These are phyloP conservation scores for Acrocephalus scirpaceus DNA, from an alignment of 2,797 vertebrate genomes.

Conservation along the genomic window DNA sequence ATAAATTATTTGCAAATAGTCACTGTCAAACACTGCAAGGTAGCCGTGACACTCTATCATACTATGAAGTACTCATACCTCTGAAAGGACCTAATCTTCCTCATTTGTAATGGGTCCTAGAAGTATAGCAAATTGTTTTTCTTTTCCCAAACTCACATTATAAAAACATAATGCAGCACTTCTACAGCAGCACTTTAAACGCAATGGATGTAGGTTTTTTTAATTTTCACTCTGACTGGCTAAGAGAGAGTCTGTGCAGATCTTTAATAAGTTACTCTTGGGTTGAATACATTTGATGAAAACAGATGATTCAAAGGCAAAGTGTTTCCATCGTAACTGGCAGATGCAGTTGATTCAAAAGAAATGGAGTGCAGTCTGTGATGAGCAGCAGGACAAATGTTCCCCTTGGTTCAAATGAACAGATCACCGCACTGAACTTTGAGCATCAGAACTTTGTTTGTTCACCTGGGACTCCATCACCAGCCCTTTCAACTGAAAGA, in stretches of 20 bases:
- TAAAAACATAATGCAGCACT: not conserved
- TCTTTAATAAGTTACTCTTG: conserved; percentile 25
- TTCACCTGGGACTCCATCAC: not conserved
- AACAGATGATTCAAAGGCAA: conserved; percentile 29
- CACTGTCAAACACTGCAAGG: not conserved
- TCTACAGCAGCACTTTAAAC: not conserved
- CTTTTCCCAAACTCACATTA: not conserved
- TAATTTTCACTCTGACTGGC: not conserved
- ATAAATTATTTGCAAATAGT: conserved; percentile 31
- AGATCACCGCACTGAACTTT: not conserved
- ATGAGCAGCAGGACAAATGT: not conserved
- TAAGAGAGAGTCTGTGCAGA: not conserved
- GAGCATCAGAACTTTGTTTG: not conserved
- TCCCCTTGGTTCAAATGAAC: not conserved
- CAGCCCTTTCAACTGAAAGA: not conserved
- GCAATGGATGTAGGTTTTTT: not conserved
- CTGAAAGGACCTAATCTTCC: conserved; percentile 4
- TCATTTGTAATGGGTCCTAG: not conserved
- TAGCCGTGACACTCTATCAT: not conserved
- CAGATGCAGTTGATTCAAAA: not conserved
- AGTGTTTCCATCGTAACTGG: conserved; percentile 21
- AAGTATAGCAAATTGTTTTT: not conserved
- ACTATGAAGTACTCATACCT: not conserved
- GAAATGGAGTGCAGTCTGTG: not conserved
- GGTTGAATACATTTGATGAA: conserved; percentile 29